phyloP scores from a whole-genome alignment of 2,888 invertebrate species.

The Sminthurinus aureus region DNA sequence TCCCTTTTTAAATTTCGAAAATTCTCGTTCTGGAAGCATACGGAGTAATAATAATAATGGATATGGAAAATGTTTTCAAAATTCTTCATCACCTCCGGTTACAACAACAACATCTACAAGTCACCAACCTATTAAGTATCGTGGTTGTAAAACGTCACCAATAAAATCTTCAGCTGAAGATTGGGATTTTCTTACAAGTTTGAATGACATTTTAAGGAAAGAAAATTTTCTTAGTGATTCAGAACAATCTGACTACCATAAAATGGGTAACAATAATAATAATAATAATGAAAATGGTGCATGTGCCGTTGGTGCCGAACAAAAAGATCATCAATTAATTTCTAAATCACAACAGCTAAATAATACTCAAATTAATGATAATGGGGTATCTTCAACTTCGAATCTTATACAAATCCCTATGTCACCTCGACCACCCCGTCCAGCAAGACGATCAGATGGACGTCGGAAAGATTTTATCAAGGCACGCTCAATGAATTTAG shows the following conservation, averaged over 20 bases:
- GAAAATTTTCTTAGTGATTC: conserved; percentile 57
- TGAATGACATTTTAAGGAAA: conserved; percentile 56
- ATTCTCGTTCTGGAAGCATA: neutral
- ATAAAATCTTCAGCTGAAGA: conserved; percentile 43
- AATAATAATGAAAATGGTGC: neutral
- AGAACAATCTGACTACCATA: conserved; percentile 25
- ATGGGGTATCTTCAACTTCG: neutral
- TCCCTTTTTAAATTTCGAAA: neutral
- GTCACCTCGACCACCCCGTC: conserved; percentile 56
- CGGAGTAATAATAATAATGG: neutral
- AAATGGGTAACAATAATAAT: neutral
- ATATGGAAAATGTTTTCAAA: neutral
- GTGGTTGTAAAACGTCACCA: conserved; percentile 32
- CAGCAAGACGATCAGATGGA: conserved; percentile 42
- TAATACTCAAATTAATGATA: neutral
- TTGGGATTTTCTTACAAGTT: conserved; percentile 57
- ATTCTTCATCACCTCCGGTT: neutral
- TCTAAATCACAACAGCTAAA: neutral
- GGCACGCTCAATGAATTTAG: conserved; percentile 52
- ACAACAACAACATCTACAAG: neutral
- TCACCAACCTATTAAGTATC: conserved; percentile 5
- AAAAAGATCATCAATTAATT: too few species aligned
- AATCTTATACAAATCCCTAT: conserved; percentile 37
- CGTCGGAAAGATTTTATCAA: conserved; percentile 53
- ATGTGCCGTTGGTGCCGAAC: too few species aligned